phyloP scores from a whole-genome alignment of 1,140 invertebrate species.

The Glomeris maerens region DNA sequence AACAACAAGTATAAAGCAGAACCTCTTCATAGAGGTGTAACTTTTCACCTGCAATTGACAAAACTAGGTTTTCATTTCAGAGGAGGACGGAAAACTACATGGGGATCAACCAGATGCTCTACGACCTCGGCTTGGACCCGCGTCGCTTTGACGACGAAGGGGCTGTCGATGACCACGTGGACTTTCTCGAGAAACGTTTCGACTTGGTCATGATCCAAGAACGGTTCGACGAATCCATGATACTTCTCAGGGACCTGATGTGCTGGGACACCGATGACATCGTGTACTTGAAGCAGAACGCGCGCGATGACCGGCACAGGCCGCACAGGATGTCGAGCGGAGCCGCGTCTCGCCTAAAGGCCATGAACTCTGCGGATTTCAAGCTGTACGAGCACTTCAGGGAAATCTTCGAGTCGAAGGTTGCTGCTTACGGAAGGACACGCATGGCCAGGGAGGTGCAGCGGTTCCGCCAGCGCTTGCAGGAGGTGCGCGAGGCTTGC shows the following conservation, averaged over 20 bases:
- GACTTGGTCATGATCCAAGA: slow-evolving; percentile 39
- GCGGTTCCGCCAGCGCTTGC: neutral
- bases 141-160: slow-evolving; percentile 18
- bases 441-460: neutral
- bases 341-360: neutral
- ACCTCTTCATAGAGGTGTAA: neutral
- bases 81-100: neutral
- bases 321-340: neutral
- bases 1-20: neutral
- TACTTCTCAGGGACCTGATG: slow-evolving; percentile 34
- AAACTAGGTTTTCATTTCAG: neutral
- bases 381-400: slow-evolving; percentile 3
- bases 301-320: slow-evolving; percentile 18
- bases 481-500: neutral
- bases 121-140: slow-evolving; percentile 27
- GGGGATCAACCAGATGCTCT: slow-evolving; percentile 32
- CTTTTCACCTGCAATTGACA: neutral
- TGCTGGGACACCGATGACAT: slow-evolving; percentile 37
- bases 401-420: neutral
- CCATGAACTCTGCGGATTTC: slow-evolving; percentile 1
- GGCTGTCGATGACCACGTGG: slow-evolving; percentile 20
- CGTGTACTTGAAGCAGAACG: slow-evolving; percentile 29
- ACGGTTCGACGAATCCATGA: slow-evolving; percentile 38
- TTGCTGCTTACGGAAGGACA: slow-evolving; percentile 1
- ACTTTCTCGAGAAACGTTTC: slow-evolving; percentile 31